phyloP scores from a whole-genome alignment of 2,797 vertebrate genomes.

The Myotis pilosus region DNA sequence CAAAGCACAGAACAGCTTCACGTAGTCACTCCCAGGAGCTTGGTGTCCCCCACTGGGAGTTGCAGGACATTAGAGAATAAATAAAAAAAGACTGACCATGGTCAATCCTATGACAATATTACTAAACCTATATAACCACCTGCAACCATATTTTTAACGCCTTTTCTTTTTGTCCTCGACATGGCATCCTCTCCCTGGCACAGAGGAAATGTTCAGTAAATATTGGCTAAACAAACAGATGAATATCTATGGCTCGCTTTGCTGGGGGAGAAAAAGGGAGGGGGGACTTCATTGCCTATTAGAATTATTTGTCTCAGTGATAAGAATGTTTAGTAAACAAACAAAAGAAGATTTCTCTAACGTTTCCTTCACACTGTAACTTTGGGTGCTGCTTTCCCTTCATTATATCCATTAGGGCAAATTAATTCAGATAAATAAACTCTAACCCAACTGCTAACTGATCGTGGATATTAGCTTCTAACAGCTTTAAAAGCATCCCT shows the following conservation, averaged over 20 bases:
- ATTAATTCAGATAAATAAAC: conserved; percentile 56
- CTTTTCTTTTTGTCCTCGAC: not conserved
- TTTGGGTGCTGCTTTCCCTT: not conserved
- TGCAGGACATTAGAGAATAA: not conserved
- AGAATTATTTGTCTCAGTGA: not conserved
- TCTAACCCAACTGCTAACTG: conserved; percentile 5
- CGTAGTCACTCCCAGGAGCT: not conserved
- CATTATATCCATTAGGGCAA: not conserved
- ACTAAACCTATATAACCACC: not conserved
- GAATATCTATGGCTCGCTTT: not conserved
- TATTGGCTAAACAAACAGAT: conserved; percentile 44
- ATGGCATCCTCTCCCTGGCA: not conserved
- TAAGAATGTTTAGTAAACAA: not conserved
- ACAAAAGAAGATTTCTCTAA: conserved; percentile 2
- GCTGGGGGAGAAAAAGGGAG: not conserved
- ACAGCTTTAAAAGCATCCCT: conserved; percentile 21
- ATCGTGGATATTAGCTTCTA: not conserved
- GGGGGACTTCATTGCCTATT: not conserved
- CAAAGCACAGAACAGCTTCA: not conserved
- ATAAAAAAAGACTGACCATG: not conserved
- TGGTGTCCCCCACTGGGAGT: not conserved
- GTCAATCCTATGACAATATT: conserved; percentile 8
- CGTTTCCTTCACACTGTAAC: not conserved
- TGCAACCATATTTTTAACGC: not conserved
- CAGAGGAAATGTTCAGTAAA: conserved; percentile 45